Conservation (phyloP, 2,113 vertebrate species). For the Stegostoma tigrinum region DNA sequence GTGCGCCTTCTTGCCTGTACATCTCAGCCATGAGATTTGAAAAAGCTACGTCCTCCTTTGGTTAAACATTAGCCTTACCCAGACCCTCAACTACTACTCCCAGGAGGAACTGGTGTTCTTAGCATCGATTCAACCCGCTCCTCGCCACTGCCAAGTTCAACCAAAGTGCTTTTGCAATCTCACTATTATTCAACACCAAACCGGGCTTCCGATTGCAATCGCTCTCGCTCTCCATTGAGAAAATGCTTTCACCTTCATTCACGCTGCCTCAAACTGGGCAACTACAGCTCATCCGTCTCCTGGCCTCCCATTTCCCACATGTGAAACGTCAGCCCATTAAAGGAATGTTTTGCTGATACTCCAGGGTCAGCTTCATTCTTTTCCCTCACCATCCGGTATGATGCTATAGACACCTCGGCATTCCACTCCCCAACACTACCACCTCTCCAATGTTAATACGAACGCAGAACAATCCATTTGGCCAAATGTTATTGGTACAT, state of each 20-base stretch:
- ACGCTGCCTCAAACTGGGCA: neutral
- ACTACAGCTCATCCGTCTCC: neutral
- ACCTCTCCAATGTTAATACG: neutral
- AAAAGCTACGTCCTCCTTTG: neutral
- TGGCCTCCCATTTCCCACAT: neutral
- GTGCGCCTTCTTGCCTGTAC: too few relatives aligned
- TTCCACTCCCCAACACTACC: neutral
- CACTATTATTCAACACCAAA: neutral
- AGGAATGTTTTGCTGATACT: neutral
- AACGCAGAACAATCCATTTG: neutral
- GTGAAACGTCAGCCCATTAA: neutral
- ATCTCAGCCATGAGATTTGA: neutral
- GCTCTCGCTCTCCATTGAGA: neutral
- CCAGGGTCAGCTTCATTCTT: neutral
- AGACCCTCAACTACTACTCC: neutral
- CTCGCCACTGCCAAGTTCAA: neutral
- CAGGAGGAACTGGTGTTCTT: neutral
- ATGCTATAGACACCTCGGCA: neutral
- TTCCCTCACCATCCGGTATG: neutral
- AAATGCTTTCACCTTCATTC: neutral
- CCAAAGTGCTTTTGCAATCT: neutral
- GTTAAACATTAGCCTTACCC: neutral
- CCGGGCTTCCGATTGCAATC: neutral
- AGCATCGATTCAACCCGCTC: neutral
- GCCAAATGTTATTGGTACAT: neutral